These are phyloP conservation scores for Tenebrosternarchus preto DNA, from an alignment of 2,113 vertebrate genomes.

Conservation along the genomic window DNA sequence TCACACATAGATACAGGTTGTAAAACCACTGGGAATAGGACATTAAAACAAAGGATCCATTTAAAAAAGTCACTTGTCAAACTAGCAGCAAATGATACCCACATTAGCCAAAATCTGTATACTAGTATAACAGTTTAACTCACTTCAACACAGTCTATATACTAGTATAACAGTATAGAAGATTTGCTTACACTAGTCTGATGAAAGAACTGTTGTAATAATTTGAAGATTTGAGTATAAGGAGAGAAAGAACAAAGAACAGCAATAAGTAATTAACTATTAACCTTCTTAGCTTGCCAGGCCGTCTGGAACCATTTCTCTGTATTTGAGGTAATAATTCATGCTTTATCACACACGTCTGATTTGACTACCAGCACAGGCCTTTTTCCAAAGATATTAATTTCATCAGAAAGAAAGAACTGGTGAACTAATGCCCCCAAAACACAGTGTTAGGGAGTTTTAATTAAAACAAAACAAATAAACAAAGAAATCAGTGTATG, in stretches of 20 bases:
- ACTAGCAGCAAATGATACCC: background rate
- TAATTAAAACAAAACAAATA: background rate
- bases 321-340: slow-evolving; percentile 1
- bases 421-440: background rate
- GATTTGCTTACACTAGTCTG: background rate
- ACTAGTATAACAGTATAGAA: too few species aligned
- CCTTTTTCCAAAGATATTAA: background rate
- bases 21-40: slow-evolving; percentile 24
- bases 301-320: background rate
- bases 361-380: background rate
- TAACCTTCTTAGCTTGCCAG: background rate
- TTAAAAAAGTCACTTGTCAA: background rate
- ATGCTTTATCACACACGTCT: background rate
- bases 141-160: too few species aligned
- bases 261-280: background rate
- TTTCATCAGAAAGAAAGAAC: background rate
- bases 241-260: background rate
- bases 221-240: background rate
- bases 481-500: too few species aligned
- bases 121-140: too few species aligned
- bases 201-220: background rate
- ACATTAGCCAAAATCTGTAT: too few species aligned
- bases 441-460: background rate
- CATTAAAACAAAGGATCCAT: slow-evolving; percentile 10
- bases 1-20: slow-evolving; percentile 25